Conservation (phyloP, 2,888 invertebrate species). For the Abrostola triplasia region DNA sequence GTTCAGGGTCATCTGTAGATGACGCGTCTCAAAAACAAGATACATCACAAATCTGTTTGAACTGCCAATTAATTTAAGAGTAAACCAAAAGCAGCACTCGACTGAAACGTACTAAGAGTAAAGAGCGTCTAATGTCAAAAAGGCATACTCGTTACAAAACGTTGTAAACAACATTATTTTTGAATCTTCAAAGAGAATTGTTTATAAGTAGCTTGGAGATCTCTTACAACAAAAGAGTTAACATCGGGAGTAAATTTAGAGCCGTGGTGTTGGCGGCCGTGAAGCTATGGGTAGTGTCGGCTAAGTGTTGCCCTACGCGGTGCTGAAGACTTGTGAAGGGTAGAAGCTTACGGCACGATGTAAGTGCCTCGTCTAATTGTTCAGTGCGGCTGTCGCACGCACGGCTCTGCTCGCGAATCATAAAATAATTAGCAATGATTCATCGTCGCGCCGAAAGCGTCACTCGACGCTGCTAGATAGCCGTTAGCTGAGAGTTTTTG, state of each 20-base stretch:
- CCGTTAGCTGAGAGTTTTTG: slow-evolving; percentile 77
- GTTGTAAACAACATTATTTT: slow-evolving; percentile 78
- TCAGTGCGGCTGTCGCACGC: slow-evolving; percentile 64
- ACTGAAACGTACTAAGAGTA: slow-evolving; percentile 30
- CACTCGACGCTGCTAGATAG: slow-evolving; percentile 71
- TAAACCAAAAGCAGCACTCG: slow-evolving; percentile 38
- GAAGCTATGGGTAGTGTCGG: slow-evolving; percentile 44
- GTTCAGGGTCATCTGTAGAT: slow-evolving; percentile 38
- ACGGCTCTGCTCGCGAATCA: slow-evolving; percentile 64
- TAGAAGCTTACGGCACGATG: slow-evolving; percentile 29
- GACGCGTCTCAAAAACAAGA: slow-evolving; percentile 11
- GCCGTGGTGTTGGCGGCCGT: slow-evolving; percentile 73
- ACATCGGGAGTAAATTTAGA: slow-evolving; percentile 78
- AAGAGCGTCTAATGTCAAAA: slow-evolving; percentile 38
- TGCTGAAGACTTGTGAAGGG: slow-evolving; percentile 27
- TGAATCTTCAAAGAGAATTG: slow-evolving; percentile 80
- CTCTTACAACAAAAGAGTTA: slow-evolving; percentile 77
- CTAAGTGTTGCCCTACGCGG: slow-evolving; percentile 62
- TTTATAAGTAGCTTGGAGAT: slow-evolving; percentile 73
- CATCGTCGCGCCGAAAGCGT: slow-evolving; percentile 78
- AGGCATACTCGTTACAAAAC: slow-evolving; percentile 65
- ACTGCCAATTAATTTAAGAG: slow-evolving; percentile 30
- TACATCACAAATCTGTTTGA: slow-evolving; percentile 36
- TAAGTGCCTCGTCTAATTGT: slow-evolving; percentile 66
- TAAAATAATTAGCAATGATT: slow-evolving; percentile 86